phyloP scores from a whole-genome alignment of 2,113 vertebrate species.

The Caloenas nicobarica region DNA sequence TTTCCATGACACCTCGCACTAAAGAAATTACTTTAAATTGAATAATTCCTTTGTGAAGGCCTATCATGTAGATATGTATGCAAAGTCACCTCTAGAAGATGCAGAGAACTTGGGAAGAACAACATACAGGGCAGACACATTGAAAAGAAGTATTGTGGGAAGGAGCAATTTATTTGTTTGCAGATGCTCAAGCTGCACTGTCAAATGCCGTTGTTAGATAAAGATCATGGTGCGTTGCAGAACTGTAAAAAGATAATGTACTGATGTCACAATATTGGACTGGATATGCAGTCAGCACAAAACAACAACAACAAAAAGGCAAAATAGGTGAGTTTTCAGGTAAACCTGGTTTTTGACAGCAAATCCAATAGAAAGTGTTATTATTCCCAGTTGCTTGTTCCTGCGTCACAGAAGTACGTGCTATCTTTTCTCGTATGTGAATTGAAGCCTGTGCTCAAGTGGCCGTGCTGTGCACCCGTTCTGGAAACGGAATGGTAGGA shows the following conservation, averaged over 20 bases:
- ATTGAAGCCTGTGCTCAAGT: not conserved
- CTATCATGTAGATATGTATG: not conserved
- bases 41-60: not conserved
- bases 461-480: not conserved
- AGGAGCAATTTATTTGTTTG: not conserved
- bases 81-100: not conserved
- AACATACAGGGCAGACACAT: not conserved
- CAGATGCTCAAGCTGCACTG: not conserved
- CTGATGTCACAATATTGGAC: not conserved
- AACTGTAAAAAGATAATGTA: not conserved
- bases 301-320: not conserved
- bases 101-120: not conserved
- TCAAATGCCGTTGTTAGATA: not conserved
- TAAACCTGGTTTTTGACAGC: not conserved
- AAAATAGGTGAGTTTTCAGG: not conserved
- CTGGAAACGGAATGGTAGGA: not conserved
- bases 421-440: not conserved
- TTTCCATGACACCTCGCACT: not conserved
- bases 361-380: not conserved
- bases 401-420: not conserved
- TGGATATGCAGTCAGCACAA: not conserved
- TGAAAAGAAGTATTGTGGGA: not conserved
- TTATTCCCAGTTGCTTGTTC: not conserved
- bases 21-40: not conserved
- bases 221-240: not conserved